A percentile compares a stretch with the other conserved stretches of the same genome.
These are phyloP conservation scores for Drosophila algonquin DNA, from an alignment of 2,888 invertebrate species.

Conservation along the genomic window DNA sequence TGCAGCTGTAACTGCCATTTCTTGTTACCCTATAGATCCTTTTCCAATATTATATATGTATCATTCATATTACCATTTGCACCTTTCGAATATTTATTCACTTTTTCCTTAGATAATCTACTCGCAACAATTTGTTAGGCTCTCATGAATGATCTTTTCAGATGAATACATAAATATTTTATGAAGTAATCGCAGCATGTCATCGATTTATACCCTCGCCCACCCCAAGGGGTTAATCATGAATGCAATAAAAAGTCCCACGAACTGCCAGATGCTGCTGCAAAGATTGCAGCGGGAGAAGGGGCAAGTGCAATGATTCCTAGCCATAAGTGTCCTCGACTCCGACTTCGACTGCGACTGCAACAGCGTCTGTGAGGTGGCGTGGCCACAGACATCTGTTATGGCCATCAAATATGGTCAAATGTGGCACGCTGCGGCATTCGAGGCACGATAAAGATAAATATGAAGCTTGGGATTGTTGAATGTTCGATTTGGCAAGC, in stretches of 20 bases:
- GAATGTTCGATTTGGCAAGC: slow-evolving; percentile 48
- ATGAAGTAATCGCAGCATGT: not conserved
- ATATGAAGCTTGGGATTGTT: slow-evolving; percentile 44
- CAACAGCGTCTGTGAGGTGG: slow-evolving; percentile 3
- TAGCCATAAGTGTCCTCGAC: slow-evolving; percentile 35
- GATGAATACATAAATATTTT: not conserved
- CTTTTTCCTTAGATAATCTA: not conserved
- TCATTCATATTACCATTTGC: no score
- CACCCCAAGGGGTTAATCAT: slow-evolving; percentile 35
- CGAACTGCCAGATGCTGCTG: slow-evolving; percentile 48
- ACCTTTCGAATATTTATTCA: no score
- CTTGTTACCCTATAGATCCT: no score
- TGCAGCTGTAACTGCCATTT: no score
- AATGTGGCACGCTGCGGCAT: slow-evolving; percentile 74
- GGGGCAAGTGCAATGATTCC: slow-evolving; percentile 5
- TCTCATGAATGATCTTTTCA: not conserved
- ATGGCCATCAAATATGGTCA: slow-evolving; percentile 68
- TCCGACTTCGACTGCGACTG: slow-evolving; percentile 17
- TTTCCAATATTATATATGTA: no score
- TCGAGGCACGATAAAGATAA: slow-evolving; percentile 49
- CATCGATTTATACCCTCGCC: slow-evolving; percentile 1
- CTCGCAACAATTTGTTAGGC: not conserved
- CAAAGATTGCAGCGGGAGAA: slow-evolving; percentile 7
- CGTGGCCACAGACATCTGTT: slow-evolving; percentile 24
- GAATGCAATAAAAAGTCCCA: slow-evolving; percentile 49